Evolutionary conservation across 2,888 invertebrate genomes (phyloP), one percentile per base, ranked within the genome.

Genomic region (Epirrhoe tristata): DNA sequence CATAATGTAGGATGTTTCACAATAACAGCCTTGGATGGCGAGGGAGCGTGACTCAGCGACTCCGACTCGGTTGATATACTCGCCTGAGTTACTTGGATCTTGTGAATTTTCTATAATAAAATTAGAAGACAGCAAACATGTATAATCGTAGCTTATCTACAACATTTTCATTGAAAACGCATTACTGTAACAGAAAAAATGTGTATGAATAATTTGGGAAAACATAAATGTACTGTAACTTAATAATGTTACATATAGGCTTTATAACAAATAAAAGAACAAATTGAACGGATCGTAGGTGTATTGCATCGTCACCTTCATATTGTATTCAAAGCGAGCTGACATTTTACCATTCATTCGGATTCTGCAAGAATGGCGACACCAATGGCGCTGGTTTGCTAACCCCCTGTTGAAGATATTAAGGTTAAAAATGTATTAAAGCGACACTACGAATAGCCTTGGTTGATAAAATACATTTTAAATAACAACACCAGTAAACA

Each of bases 11-110:
- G 73, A 78, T 80, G 76, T 86, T 85, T 81, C 81, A 74, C 77
- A 84, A 86, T 73, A 62, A 34, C 76, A 85, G 81, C 86, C 84
- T 86, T 83, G 85, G 61, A 39, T 70, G 66, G 70, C 71, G 77
- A 72, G 64, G 74, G 77, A 76, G 71, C 77, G 74, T 83, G 84
- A 83, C 77, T 85, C 81, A 80, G 76, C 74, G 61, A 80, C 74
- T 76, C 71, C 74, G 61, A 80, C 74, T 76, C 71, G 59, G 73
- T 76, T 76, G 74, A 75, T 76, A 76, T 78, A 77, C 75, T 72
- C 34, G 52, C 54, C 64, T 56, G 59, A 59, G 46, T 65, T 57
- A 66, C 74, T 77, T 77, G 69, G 73, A 63, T 59, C 70, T 68
- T 68, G 67, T 14, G 14, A 46, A 46, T 48, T 43, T 43, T 43